Evolutionary conservation across 1,140 invertebrate species (phyloP), one percentile per base, ranked within the genome.

Genomic region (Temnothorax nylanderi): DNA sequence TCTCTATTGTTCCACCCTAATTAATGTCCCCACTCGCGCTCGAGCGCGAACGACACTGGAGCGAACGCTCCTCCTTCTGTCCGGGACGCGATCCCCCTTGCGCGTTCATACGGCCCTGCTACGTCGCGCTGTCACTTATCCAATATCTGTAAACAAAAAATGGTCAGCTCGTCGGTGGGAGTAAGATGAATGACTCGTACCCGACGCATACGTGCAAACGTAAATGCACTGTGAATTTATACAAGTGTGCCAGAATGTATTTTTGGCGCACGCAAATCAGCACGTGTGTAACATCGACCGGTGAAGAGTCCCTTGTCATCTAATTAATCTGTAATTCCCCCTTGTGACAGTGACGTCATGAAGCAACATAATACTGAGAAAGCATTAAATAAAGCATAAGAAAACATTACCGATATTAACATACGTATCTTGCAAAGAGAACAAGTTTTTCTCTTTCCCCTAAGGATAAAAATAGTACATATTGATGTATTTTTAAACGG

Each of bases 101-200:
- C 62, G 84, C 86, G 41, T 86, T 93, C 88, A 92, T 95, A 87
- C 60, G 87, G 72, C 67, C 94, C 94, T 94, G 93, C 65, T 95
- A 90, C 82, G 62, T 75, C 71, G 60, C 91, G 93, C 94, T 95
- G 94, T 95, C 94, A 95, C 93, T 94, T 95, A 94, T 95, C 94
- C 94, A 95, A 95, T 95, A 95, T 95, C 93, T 94, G 94, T 93
- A 94, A 95, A 94, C 93, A 95, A 95, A 95, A 95, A 95, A 94
- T 93, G 92, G 91, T 92, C 92, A 93, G 92, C 93, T 93, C 91
- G 75, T 86, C 62, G 34, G 18, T 21, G 21, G 34, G 56, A 76
- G 88, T 60, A 88, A 90, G 89, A 90, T 86, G 89, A 90, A 90
- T 90, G 89, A 74, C 78, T 18, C 47, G 21, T 54, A 3, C 32